Conservation (phyloP, 2,797 vertebrate genomes). For the Enteromius paludinosus region DNA sequence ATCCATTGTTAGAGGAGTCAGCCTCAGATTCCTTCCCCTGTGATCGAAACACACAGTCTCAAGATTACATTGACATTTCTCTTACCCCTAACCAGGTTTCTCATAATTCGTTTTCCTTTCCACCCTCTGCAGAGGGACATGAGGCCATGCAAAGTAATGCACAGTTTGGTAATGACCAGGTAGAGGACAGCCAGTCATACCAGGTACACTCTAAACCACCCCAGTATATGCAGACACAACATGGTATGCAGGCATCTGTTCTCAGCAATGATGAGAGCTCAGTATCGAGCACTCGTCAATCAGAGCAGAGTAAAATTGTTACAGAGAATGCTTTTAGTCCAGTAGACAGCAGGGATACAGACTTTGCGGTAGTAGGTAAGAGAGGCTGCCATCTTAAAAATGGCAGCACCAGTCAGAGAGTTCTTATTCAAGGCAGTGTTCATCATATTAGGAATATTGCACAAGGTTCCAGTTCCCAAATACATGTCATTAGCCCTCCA, state of each 20-base stretch:
- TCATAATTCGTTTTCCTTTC: slow-evolving; percentile 82
- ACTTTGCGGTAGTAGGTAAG: slow-evolving; percentile 77
- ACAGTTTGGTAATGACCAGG: slow-evolving; percentile 76
- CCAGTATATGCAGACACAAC: slow-evolving; percentile 77
- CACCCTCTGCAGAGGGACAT: slow-evolving; percentile 79
- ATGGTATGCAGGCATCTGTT: slow-evolving; percentile 71
- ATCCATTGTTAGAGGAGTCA: slow-evolving; percentile 81
- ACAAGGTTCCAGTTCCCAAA: slow-evolving; percentile 82
- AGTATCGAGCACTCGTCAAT: slow-evolving; percentile 79
- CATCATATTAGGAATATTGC: slow-evolving; percentile 84
- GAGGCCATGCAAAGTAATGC: slow-evolving; percentile 73
- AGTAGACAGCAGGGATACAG: slow-evolving; percentile 76
- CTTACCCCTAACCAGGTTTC: slow-evolving; percentile 75
- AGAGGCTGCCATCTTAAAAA: slow-evolving; percentile 82
- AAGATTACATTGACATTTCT: slow-evolving; percentile 78
- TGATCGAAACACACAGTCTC: slow-evolving; percentile 74
- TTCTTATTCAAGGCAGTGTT: slow-evolving; percentile 80
- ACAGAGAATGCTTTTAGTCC: slow-evolving; percentile 84
- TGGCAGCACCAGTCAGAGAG: slow-evolving; percentile 78
- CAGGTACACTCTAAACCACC: slow-evolving; percentile 70
- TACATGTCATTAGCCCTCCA: slow-evolving; percentile 82
- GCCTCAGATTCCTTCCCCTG: slow-evolving; percentile 78
- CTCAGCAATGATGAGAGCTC: slow-evolving; percentile 80
- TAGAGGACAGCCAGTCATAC: slow-evolving; percentile 78
- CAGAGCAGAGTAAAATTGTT: slow-evolving; percentile 78